A percentile compares a stretch with the other conserved stretches of the same genome.
Conservation (phyloP, 53 echinoderm and acorn worm genomes). For the Echinarachnius parma region DNA sequence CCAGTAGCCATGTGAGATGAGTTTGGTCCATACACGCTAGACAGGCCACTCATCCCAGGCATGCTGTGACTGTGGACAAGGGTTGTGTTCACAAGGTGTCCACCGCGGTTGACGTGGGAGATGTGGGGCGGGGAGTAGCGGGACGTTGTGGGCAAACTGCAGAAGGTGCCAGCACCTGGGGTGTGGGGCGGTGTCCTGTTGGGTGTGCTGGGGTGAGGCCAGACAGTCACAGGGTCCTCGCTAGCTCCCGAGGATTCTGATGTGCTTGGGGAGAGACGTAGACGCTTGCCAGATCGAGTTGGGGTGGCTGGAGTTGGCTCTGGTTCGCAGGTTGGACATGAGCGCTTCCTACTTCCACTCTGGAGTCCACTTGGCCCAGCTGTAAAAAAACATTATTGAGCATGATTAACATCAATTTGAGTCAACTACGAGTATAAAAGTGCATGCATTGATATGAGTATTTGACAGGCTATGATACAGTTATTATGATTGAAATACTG, state of each 20-base stretch:
- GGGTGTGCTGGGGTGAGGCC: not conserved
- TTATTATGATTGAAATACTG: too few relatives aligned
- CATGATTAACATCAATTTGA: too few relatives aligned
- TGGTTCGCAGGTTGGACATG: slow-evolving; percentile 65
- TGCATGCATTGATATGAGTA: too few relatives aligned
- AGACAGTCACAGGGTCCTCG: slow-evolving; percentile 22
- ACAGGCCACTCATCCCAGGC: slow-evolving; percentile 8
- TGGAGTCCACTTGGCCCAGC: slow-evolving; percentile 72
- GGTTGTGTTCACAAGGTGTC: not conserved
- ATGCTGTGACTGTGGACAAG: slow-evolving; percentile 13
- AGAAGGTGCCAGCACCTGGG: slow-evolving; percentile 24
- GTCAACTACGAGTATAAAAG: too few relatives aligned
- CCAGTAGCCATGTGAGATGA: slow-evolving; percentile 12
- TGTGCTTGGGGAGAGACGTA: slow-evolving; percentile 42
- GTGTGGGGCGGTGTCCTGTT: slow-evolving; percentile 34
- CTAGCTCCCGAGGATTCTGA: slow-evolving; percentile 37
- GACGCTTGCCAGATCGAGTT: slow-evolving; percentile 40
- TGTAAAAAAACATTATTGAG: slow-evolving; percentile 19
- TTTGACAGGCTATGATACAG: too few relatives aligned
- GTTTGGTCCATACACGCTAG: slow-evolving; percentile 32
- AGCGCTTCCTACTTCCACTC: slow-evolving; percentile 57
- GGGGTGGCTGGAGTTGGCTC: slow-evolving; percentile 29
- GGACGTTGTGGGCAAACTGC: slow-evolving; percentile 61
- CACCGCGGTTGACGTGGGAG: slow-evolving; percentile 28
- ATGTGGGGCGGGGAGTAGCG: slow-evolving; percentile 64